Evolutionary conservation across 2,113 vertebrate species (phyloP), one percentile per base, ranked within the genome.

Genomic region (Pipa parva): DNA sequence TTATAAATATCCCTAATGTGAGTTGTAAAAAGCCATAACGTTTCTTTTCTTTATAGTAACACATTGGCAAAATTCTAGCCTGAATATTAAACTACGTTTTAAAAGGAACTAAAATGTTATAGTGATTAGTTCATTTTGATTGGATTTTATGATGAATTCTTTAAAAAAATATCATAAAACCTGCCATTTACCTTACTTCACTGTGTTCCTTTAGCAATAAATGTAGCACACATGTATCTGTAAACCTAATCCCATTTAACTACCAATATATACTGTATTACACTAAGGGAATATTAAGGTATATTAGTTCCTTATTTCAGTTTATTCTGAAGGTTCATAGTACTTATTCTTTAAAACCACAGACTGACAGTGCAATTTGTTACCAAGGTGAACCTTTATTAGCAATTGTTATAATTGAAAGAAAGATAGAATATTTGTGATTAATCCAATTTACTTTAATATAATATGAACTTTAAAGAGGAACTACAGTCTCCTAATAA

Each of bases 181-280:
- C 25, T 29, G 11, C 25, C 33, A 28, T 22, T 64, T 64, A 20
- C 39, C 37, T n/a, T 48, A 48, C 48, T 57, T 56, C 36, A 55
- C 63, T 50, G 26, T 22, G 39, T 45, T 66, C 46, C 51, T 31
- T 20, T 13, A 29, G 52, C 48, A 66, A 66, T 57, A 31, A 57
- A 66, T 57, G 63, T 57, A 48, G 42, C 63, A 57, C 52, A n/a
- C n/a, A n/a, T 66, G 56, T 55, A 27, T 22, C 45, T 52, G 56
- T 66, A 66, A 66, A 56, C 63, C 39, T 57, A 57, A 66, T 66
- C 56, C 46, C 37, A 29, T 46, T 25, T 13, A 48, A 57, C 57
- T 57, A n/a, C n/a, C n/a, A n/a, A n/a, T n/a, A n/a, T n/a, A n/a
- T n/a, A n/a, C n/a, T n/a, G n/a, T n/a, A n/a, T n/a, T n/a, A n/a